Evolutionary conservation across 2,888 invertebrate species (phyloP), one percentile per base, ranked within the genome.

Genomic region (Polyommatus icarus): DNA sequence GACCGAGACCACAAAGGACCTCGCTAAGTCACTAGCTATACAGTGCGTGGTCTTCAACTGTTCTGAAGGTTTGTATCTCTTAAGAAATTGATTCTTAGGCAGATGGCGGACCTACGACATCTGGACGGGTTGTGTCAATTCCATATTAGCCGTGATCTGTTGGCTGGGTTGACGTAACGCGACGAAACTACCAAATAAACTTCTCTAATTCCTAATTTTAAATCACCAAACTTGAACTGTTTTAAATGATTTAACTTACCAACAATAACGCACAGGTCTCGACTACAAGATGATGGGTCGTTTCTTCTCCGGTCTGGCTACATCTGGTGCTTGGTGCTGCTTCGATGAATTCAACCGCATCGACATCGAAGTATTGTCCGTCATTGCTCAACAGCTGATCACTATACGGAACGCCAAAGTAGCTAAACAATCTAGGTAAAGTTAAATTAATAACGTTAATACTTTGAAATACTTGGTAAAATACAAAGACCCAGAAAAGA

Each of bases 21-120:
- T 98, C 83, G 97, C 98, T 10, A 98, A 98, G 88, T 96, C 98
- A 0, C 89, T 98, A 54, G 98, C 98, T 5, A 97, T 98, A 82
- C 98, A 98, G 88, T 98, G 98, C 86, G 98, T 98, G 0, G 98
- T 98, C 0, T 98, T 98, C 87, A 98, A 98, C 89, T 98, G 98
- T 85, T 98, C 98, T 0, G 98, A 98, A 90, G 98, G 97, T 91
- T 61, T 79, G 46, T 59, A 59, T n/a, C 24, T 46, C 24, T 15
- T 1, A 20, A 29, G 15, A 67, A 67, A 67, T 67, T 50, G 50
- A 50, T 50, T 50, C 24, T 24, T 15, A 50, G 40, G 10, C 40
- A 8, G 4, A 15, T 50, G 50, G 15, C 36, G 36, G 1, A 50
- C 10, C 50, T 50, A 50, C 50, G 50, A 50, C 15, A 50, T 50